phyloP scores from a whole-genome alignment of 2,113 vertebrate genomes.

The Erythrolamprus reginae region DNA sequence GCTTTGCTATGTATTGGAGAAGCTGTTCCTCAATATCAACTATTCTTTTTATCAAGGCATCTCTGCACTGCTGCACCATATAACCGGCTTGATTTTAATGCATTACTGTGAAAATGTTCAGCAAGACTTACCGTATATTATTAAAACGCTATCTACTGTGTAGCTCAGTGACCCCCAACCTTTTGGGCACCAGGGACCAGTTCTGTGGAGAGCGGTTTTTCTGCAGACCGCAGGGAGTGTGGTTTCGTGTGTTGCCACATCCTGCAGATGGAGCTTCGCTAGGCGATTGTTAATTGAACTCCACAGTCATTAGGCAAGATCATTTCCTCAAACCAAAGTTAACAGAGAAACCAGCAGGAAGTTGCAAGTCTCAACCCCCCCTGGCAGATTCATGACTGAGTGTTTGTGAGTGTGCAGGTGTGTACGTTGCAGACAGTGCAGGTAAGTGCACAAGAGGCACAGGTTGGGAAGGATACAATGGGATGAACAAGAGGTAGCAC shows the following conservation, averaged over 20 bases:
- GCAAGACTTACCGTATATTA: neutral
- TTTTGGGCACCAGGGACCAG: too few species aligned
- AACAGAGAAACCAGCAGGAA: neutral
- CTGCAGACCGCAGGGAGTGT: too few species aligned
- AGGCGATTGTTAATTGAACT: neutral
- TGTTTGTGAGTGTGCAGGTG: accelerated
- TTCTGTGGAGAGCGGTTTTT: too few species aligned
- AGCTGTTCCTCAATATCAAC: neutral
- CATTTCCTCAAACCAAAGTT: neutral
- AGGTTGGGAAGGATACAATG: neutral
- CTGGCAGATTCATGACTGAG: neutral
- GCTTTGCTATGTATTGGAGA: neutral
- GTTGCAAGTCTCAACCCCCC: neutral
- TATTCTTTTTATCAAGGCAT: neutral
- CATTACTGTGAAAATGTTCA: neutral
- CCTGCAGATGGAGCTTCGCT: too few species aligned
- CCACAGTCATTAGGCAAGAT: neutral
- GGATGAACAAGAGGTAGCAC: neutral
- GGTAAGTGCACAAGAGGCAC: neutral
- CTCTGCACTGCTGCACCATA: neutral
- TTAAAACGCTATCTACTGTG: neutral
- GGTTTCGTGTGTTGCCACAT: too few species aligned
- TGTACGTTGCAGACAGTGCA: neutral
- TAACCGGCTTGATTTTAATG: neutral
- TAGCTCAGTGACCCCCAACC: too few species aligned